Evolutionary conservation across 2,888 invertebrate genomes (phyloP), one percentile per base, ranked within the genome.

Genomic region (Xylota sylvarum): DNA sequence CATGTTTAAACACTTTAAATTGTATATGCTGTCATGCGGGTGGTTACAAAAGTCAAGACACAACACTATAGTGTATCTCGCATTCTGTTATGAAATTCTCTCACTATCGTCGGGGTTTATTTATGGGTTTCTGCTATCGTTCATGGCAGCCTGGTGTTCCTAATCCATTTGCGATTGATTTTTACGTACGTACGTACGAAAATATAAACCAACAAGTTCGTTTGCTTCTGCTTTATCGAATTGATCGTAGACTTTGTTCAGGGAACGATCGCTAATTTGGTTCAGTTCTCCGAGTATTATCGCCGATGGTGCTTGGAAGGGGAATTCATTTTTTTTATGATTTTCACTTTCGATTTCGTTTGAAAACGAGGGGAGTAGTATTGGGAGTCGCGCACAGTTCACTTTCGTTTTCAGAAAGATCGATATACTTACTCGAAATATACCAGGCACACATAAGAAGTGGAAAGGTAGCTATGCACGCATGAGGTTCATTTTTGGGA

Each of bases 331-430:
- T 55, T 69, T 35, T 27, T 14, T 4, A n/a, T 43, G 43, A 43
- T 32, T 32, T 64, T 69, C 80, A 80, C 79, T 84, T 84, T 84
- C 84, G 58, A 46, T 84, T 84, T 84, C 74, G 43, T 67, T 83
- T 56, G 46, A 9, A 81, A 35, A 50, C 23, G 50, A 55, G 70
- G 43, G 46, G 32, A 17, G 46, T 43, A 17, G 46, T 43, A 7
- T 14, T 14, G 43, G 14, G 19, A 14, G 46, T n/a, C 5, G 2
- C 5, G 2, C 5, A 40, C 58, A 27, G 60, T 50, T 76, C 70
- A 85, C 85, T 85, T 81, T 85, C 85, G 65, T 30, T 85, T 85
- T 85, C 56, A 70, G 46, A 70, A 85, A 85, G 67, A 85, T 85
- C 85, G 81, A 85, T 85, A 85, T 81, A 81, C 85, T 85, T 65